phyloP scores from a whole-genome alignment of 2,888 invertebrate species.

The Pardosa pseudoannulata region DNA sequence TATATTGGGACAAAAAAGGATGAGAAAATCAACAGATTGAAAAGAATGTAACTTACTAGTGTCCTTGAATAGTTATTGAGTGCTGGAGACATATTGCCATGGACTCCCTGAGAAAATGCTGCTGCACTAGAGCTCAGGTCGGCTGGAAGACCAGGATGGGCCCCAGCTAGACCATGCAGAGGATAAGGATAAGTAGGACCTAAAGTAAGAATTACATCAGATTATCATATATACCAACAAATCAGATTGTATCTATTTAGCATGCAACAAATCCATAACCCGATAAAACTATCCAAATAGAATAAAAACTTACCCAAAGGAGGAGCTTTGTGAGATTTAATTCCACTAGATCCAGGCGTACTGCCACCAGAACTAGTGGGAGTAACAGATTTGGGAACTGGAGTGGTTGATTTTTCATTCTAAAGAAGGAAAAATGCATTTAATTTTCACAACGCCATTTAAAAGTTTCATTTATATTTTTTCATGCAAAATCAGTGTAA shows the following conservation, averaged over 20 bases:
- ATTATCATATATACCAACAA: neutral
- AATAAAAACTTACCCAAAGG: conserved; percentile 60
- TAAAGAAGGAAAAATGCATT: conserved; percentile 73
- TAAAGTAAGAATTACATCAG: too few relatives aligned
- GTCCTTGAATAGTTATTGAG: conserved; percentile 83
- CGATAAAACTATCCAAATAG: neutral
- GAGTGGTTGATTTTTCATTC: conserved; percentile 91
- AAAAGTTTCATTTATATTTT: too few relatives aligned
- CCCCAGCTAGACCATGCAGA: conserved; percentile 72
- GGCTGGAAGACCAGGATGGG: conserved; percentile 73
- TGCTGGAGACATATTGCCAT: conserved; percentile 83
- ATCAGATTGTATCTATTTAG: too few relatives aligned
- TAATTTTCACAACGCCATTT: neutral
- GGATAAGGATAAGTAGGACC: conserved; percentile 74
- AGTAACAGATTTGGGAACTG: conserved; percentile 92
- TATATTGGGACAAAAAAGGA: too few relatives aligned
- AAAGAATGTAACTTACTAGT: conserved; percentile 76
- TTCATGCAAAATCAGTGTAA: too few relatives aligned
- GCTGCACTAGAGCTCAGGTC: conserved; percentile 78
- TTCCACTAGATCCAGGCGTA: conserved; percentile 76
- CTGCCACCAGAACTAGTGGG: conserved; percentile 82
- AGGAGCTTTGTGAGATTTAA: conserved; percentile 72
- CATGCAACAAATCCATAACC: too few relatives aligned
- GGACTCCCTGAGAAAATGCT: conserved; percentile 79
- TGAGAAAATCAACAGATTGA: too few relatives aligned